These are phyloP conservation scores for Ophthalmolycus amberensis DNA, from an alignment of 2,113 vertebrate species.

Conservation along the genomic window DNA sequence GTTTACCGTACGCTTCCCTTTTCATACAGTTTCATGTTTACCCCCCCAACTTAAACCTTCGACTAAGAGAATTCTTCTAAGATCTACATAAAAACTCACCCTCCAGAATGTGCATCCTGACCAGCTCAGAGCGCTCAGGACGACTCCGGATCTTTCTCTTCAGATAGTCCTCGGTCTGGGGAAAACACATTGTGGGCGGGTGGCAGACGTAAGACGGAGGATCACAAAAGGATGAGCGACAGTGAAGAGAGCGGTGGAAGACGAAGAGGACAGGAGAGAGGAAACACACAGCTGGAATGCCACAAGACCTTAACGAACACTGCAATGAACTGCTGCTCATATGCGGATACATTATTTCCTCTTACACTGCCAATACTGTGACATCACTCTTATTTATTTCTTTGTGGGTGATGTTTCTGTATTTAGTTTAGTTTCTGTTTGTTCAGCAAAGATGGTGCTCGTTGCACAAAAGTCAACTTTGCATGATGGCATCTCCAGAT, in stretches of 20 bases:
- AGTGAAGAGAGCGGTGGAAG: neutral
- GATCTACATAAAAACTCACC: constrained; percentile 79
- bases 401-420: neutral
- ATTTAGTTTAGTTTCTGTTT: neutral
- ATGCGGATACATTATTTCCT: too few species aligned
- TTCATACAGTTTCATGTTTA: neutral
- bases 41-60: neutral
- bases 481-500: neutral
- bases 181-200: neutral
- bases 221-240: neutral
- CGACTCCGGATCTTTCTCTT: constrained; percentile 97
- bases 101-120: constrained; percentile 99
- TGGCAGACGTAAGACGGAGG: neutral
- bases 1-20: constrained; percentile 6
- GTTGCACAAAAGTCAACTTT: neutral
- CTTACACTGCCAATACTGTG: neutral
- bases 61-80: too few species aligned
- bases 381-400: neutral
- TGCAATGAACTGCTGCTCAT: neutral
- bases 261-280: neutral
- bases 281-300: neutral
- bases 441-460: neutral
- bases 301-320: neutral
- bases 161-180: constrained; percentile 95
- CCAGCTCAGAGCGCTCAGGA: constrained; percentile 94